phyloP scores from a whole-genome alignment of 1,140 invertebrate genomes.

The Amphibalanus amphitrite region DNA sequence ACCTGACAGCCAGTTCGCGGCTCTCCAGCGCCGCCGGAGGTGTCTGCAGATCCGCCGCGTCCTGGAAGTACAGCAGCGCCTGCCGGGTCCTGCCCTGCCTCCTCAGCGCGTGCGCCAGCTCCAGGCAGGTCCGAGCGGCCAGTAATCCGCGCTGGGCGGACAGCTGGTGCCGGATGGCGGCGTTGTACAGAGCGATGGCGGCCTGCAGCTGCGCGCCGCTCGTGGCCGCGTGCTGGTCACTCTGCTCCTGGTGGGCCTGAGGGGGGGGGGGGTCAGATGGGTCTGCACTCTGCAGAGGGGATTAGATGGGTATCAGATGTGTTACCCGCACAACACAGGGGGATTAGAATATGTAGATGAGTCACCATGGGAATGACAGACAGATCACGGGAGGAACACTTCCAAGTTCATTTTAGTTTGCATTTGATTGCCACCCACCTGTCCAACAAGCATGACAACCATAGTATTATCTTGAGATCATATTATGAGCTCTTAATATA shows the following conservation, averaged over 20 bases:
- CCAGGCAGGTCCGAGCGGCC: neutral
- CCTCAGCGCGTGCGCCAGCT: neutral
- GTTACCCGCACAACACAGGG: too few relatives aligned
- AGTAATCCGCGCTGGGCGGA: neutral
- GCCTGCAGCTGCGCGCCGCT: neutral
- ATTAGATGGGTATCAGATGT: too few relatives aligned
- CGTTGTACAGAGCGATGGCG: neutral
- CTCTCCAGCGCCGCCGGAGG: neutral
- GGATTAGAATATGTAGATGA: too few relatives aligned
- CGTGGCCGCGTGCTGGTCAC: neutral
- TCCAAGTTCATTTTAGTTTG: too few relatives aligned
- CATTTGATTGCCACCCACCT: too few relatives aligned
- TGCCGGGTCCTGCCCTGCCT: neutral
- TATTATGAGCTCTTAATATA: too few relatives aligned
- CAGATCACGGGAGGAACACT: too few relatives aligned
- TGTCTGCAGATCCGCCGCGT: neutral
- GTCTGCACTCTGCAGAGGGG: too few relatives aligned
- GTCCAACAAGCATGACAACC: too few relatives aligned
- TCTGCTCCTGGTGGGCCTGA: neutral
- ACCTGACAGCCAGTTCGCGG: neutral
- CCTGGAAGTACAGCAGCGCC: constrained; percentile 1
- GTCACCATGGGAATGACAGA: too few relatives aligned
- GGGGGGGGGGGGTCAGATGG: too few relatives aligned
- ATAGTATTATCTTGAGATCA: too few relatives aligned
- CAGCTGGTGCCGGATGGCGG: neutral